These are phyloP conservation scores for Amphipoea lucens DNA, from an alignment of 2,888 invertebrate species.

Conservation along the genomic window DNA sequence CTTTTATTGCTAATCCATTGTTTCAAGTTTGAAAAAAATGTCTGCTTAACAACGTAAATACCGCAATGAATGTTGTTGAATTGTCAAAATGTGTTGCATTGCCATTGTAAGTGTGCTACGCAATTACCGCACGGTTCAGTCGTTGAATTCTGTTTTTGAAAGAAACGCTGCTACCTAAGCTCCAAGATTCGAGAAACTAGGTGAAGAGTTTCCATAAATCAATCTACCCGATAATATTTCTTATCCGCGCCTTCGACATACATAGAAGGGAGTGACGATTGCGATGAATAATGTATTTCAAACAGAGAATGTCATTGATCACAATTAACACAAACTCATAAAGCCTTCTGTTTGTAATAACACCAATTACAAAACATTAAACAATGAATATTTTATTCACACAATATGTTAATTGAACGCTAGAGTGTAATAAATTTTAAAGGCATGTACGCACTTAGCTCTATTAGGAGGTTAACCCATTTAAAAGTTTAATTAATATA, in stretches of 20 bases:
- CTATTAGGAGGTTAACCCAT: slow-evolving; percentile 69
- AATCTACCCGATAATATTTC: not conserved
- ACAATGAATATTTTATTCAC: slow-evolving; percentile 40
- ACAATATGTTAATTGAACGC: slow-evolving; percentile 47
- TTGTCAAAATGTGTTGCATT: not conserved
- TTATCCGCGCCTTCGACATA: not conserved
- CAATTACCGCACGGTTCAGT: not conserved
- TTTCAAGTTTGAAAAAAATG: not conserved
- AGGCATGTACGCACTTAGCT: slow-evolving; percentile 59
- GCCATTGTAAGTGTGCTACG: not conserved
- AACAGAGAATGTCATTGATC: slow-evolving; percentile 1
- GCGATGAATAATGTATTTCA: not conserved
- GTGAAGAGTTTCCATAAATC: not conserved
- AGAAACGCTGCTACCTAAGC: not conserved
- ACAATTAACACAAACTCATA: slow-evolving; percentile 6
- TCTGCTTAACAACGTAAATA: not conserved
- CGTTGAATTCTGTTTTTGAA: not conserved
- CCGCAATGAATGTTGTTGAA: not conserved
- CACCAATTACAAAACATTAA: slow-evolving; percentile 36
- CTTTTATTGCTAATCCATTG: not conserved
- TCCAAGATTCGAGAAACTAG: not conserved
- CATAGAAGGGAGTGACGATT: not conserved
- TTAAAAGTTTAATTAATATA: slow-evolving; percentile 81
- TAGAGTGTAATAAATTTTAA: slow-evolving; percentile 44
- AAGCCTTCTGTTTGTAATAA: not conserved